A percentile compares a stretch with the other conserved stretches of the same genome.
phyloP scores from a whole-genome alignment of 2,113 vertebrate species.

The Pelecanoides urinatrix region DNA sequence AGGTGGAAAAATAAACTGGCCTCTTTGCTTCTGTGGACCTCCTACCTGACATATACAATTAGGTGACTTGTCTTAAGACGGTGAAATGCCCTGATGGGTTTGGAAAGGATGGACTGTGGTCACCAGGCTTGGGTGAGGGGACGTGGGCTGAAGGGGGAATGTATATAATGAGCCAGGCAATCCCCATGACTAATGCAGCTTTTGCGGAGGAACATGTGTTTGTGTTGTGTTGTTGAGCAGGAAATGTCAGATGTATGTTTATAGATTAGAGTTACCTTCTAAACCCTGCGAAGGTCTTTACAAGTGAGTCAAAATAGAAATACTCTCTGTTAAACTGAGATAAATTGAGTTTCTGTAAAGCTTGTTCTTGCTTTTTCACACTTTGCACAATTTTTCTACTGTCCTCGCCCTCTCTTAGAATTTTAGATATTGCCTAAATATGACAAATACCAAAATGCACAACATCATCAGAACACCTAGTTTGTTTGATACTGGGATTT shows the following conservation, averaged over 20 bases:
- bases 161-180: background rate
- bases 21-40: background rate
- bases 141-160: background rate
- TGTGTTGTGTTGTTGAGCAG: conserved; percentile 31
- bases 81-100: background rate
- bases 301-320: background rate
- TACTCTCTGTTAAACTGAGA: background rate
- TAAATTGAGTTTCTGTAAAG: background rate
- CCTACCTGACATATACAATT: accelerated
- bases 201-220: background rate
- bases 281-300: background rate
- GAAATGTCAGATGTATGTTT: conserved; percentile 26
- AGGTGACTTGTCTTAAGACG: background rate
- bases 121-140: background rate
- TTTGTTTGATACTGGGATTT: background rate
- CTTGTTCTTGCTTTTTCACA: background rate
- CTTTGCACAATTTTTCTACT: background rate
- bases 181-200: background rate
- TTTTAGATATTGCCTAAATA: background rate
- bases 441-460: background rate
- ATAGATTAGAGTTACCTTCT: background rate
- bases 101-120: background rate
- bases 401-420: background rate
- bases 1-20: background rate
- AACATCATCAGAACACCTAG: accelerated